Base-by-base conservation (phyloP, 2,888 invertebrate genomes). In the Eugnorisma glareosa region DNA sequence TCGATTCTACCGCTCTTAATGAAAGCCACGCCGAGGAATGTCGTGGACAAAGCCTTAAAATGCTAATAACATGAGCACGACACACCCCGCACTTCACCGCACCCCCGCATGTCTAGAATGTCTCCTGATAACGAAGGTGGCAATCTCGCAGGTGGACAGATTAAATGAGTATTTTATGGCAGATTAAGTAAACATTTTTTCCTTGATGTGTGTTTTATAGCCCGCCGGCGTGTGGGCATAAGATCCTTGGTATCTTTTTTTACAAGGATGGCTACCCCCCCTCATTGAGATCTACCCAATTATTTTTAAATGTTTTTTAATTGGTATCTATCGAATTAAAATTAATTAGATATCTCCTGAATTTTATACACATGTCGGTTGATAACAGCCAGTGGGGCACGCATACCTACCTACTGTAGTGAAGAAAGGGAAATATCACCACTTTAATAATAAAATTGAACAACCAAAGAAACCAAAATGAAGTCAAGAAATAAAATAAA, bases 81-180 rank as follows among this genome's bases (percentile, higher is more conserved):
- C 89, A 87, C 89, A 67, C 74, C 77, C 48, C 69, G 48, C 40
- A 18, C 24, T 57, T 1, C 48, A 66, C 79, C 79, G 64, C 77
- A 31, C 15, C 59, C 81, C 35, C 75, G 77, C 68, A 28, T 77
- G 82, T 87, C 90, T 91, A 92, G 90, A 91, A 92, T 92, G 93
- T 90, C 90, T 79, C 77, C 79, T 84, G 94, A 93, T 93, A 93
- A 91, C 83, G 87, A 88, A 93, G 92, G 94, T 92, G 93, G 88
- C 90, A 90, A 90, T 89, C 90, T 86, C 91, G 90, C 92, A 91
- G 92, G 90, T 91, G 91, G 83, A 89, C 89, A 88, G 89, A 93
- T 94, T 92, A 92, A 91, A 91, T 90, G 90, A 84, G 87, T 89
- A 89, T 91, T 94, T 94, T 93, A 94, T 93, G 92, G 93, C 88